Percentiles rank a stretch among this genome's conserved stretches.
Conservation (phyloP, 2,797 vertebrate genomes). For the Cynopterus sphinx region DNA sequence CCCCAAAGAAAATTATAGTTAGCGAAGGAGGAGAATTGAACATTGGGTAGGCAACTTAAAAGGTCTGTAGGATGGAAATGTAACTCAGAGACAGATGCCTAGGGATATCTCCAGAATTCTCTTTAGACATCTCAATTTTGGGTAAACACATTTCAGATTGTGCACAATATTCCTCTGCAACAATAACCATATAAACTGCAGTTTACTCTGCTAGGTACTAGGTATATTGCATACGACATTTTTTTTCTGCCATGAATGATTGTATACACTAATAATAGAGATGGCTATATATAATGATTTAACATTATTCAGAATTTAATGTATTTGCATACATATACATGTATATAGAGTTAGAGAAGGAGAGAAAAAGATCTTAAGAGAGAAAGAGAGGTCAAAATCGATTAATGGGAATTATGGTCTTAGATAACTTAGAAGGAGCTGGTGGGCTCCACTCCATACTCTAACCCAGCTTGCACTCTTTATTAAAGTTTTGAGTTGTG, state of each 20-base stretch:
- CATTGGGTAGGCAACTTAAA: not conserved
- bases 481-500: not conserved
- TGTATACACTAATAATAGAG: not conserved
- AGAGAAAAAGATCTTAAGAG: too few species aligned
- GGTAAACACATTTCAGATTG: not conserved
- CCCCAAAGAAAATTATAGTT: not conserved
- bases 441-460: not conserved
- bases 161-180: not conserved
- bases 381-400: not conserved
- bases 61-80: not conserved
- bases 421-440: not conserved
- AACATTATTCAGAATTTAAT: not conserved
- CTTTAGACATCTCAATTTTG: not conserved
- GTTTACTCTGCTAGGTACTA: not conserved
- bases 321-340: not conserved
- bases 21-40: conserved; percentile 28
- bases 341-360: too few species aligned
- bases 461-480: not conserved
- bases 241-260: not conserved
- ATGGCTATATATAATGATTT: not conserved
- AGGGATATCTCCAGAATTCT: not conserved
- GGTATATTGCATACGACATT: not conserved
- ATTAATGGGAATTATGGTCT: not conserved
- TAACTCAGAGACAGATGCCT: not conserved
- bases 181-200: not conserved